Percentiles rank a stretch among this genome's conserved stretches.
Conservation (phyloP, 2,888 invertebrate species). For the Matsumyia berberina region DNA sequence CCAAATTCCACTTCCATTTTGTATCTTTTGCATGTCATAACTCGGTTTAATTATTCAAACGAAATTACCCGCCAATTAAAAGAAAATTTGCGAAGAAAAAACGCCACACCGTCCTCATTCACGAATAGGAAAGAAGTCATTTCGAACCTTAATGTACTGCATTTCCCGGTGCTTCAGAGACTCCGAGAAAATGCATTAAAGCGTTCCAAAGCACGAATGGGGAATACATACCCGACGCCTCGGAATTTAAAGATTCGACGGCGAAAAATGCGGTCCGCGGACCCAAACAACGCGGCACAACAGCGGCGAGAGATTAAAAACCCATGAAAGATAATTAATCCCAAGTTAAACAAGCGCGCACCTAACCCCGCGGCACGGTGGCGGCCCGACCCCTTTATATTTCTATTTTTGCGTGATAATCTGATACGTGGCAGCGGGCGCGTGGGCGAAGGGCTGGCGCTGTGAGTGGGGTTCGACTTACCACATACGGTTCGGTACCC, state of each 20-base stretch:
- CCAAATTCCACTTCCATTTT: no score
- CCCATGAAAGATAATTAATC: conserved; percentile 59
- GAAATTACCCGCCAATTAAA: no score
- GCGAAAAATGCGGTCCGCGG: not conserved
- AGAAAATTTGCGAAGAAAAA: no score
- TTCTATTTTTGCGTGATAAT: conserved; percentile 24
- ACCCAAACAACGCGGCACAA: not conserved
- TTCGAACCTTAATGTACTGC: not conserved
- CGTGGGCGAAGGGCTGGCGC: not conserved
- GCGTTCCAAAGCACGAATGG: not conserved
- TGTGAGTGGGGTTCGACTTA: conserved; percentile 15
- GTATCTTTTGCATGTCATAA: no score
- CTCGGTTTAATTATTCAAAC: no score
- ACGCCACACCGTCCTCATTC: no score
- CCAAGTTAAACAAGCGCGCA: conserved; percentile 42
- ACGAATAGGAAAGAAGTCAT: not conserved
- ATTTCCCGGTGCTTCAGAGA: not conserved
- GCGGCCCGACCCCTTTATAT: not conserved
- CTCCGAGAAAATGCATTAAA: conserved; percentile 1
- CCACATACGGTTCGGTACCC: conserved; percentile 43
- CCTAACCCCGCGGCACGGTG: not conserved
- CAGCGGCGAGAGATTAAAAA: conserved; percentile 44
- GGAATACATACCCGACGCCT: not conserved
- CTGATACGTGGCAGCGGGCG: conserved; percentile 12
- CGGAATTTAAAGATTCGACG: conserved; percentile 27